Percentiles rank a stretch among this genome's conserved stretches.
Conservation (phyloP, 2,888 invertebrate genomes). For the Drymonia ruficornis region DNA sequence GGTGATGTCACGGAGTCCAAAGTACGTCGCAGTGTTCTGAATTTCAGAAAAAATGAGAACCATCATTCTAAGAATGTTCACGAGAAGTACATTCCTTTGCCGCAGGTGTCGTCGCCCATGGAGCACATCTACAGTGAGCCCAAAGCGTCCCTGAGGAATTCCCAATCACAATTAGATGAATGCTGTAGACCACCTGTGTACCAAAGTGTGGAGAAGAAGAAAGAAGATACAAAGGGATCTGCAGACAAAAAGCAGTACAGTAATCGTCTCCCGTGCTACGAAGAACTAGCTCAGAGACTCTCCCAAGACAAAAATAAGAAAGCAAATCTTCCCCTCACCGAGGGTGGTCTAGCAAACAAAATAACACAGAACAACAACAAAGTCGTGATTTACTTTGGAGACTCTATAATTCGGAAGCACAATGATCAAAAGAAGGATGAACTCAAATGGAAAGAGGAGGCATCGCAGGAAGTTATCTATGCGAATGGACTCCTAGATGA, state of each 20-base stretch:
- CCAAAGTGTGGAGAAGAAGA: conserved; percentile 76
- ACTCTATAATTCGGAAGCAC: conserved; percentile 84
- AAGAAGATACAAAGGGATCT: conserved; percentile 58
- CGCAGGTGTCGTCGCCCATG: conserved; percentile 61
- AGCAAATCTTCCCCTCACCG: conserved; percentile 56
- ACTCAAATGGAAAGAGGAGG: conserved; percentile 50
- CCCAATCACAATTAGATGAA: conserved; percentile 65
- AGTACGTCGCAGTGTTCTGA: conserved; percentile 70
- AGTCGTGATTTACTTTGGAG: conserved; percentile 90
- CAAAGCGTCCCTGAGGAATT: conserved; percentile 58
- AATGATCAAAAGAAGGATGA: conserved; percentile 76
- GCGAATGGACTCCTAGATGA: conserved; percentile 71
- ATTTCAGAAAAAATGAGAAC: conserved; percentile 71
- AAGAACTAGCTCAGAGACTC: conserved; percentile 72
- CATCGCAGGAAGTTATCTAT: conserved; percentile 68
- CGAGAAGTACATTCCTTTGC: conserved; percentile 78
- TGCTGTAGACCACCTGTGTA: conserved; percentile 77
- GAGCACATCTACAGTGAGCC: conserved; percentile 78
- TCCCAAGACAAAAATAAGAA: conserved; percentile 80
- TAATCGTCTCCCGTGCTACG: conserved; percentile 78
- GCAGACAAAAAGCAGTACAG: conserved; percentile 69
- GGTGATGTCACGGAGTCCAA: conserved; percentile 69
- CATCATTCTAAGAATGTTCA: conserved; percentile 68
- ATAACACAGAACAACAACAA: conserved; percentile 85
- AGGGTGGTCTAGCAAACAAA: conserved; percentile 70